Base-by-base conservation (phyloP, 2,888 invertebrate species). In the Melanargia galathea region DNA sequence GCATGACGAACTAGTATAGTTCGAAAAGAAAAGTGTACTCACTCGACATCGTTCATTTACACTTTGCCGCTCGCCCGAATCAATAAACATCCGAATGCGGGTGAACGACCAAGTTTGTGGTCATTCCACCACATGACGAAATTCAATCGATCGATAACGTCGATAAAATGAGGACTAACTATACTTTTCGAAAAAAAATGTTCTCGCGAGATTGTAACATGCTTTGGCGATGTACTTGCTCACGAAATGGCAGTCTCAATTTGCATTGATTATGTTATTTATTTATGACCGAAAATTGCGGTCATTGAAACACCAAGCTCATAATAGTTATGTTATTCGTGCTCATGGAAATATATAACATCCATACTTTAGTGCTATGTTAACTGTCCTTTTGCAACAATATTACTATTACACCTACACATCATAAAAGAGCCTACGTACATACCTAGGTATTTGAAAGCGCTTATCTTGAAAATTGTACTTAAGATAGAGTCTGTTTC, bases 211-310 rank as follows among this genome's bases (percentile, higher is more conserved):
- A 11, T 38, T 38, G 13, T 3, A 40, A 40, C 16, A 7, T n/a
- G 26, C 48, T 26, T 16, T n/a, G n/a, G 7, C 24, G 26, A 26
- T 40, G n/a, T 48, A 26, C 48, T n/a, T n/a, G 48, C 48, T n/a
- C 48, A 11, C 26, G 16, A 48, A 38, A 38, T 49, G 40, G 18
- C 40, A 30, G 18, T 1, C 45, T 49, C 13, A 52, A 52, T 52
- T 52, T 43, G 26, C 46, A 46, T n/a, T 35, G 22, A 49, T 26
- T 33, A 59, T 30, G 7, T 18, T 46, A 46, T 22, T 46, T 46
- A 46, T 33, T 43, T 45, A 60, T 30, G 52, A 60, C 60, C 26
- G 20, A 60, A 52, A 52, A 60, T 45, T 33, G 45, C 33, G 51
- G 33, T 45, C 22, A 60, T 52, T 45, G 45, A 11, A 54, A 60